phyloP scores from a whole-genome alignment of 2,888 invertebrate species.

The Pilophorus perplexus region DNA sequence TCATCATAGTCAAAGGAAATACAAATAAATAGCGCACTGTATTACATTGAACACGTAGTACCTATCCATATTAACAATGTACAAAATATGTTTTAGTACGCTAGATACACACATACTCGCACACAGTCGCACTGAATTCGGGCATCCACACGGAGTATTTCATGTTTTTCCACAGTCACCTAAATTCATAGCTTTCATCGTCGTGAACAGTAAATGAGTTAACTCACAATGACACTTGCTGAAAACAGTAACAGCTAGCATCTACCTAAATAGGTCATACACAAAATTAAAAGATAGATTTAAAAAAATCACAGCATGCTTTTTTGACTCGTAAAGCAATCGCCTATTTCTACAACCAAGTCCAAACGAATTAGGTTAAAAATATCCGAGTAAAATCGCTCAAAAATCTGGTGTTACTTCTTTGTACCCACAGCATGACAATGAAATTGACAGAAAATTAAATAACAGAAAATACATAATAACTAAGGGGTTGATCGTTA shows the following conservation, averaged over 20 bases:
- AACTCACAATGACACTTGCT: neutral
- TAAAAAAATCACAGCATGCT: constrained; percentile 23
- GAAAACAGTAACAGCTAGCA: constrained; percentile 12
- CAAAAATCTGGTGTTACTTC: constrained; percentile 9
- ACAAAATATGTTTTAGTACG: constrained; percentile 21
- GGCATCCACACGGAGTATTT: constrained; percentile 2
- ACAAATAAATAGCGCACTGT: constrained; percentile 15
- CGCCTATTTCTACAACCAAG: constrained; percentile 6
- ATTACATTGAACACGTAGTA: constrained; percentile 24
- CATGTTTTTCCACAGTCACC: constrained; percentile 6
- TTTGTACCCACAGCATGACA: constrained; percentile 24
- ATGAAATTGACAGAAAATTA: constrained; percentile 13
- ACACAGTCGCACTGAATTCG: neutral
- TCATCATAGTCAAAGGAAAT: constrained; percentile 3
- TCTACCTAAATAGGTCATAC: constrained; percentile 14
- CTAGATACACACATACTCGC: constrained; percentile 13
- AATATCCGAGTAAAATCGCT: neutral
- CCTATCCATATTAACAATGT: constrained; percentile 17
- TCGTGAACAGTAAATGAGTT: neutral
- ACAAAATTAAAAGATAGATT: constrained; percentile 12
- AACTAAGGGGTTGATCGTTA: neutral
- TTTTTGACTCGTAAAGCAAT: constrained; percentile 26
- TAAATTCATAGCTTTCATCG: constrained; percentile 10
- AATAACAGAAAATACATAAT: neutral
- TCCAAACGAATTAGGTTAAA: neutral